Evolutionary conservation across 53 echinoderm and acorn worm species (phyloP), one percentile per base, ranked within the genome.

Genomic region (Holothuria scabra): DNA sequence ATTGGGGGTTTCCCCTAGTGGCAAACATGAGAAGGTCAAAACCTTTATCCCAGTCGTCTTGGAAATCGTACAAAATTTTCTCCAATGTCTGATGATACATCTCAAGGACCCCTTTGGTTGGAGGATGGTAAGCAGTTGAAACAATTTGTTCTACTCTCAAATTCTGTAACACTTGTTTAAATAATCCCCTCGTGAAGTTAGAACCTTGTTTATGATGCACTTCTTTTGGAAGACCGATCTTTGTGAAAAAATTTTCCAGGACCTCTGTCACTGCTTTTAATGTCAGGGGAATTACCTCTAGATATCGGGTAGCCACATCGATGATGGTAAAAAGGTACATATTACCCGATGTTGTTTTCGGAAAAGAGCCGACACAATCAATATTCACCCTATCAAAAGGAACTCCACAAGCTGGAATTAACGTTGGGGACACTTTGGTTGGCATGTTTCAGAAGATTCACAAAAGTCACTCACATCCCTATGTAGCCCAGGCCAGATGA

Each of bases 301-400:
- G 60, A 70, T 81, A 93, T 24, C 90, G 87, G 0, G 93, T 93
- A 2, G 82, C 52, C n/a, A 84, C 81, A 59, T 83, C 69, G 85
- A 93, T 86, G 34, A 93, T 90, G 10, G 90, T 93, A 12, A 90
- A 49, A 20, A 90, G 29, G 56, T 87, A 93, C 41, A 90, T 34
- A 65, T 83, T 75, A 2, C 91, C 91, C 28, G 86, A 81, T 30
- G 67, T 90, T 16, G 90, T 79, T 60, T 83, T 93, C 9, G 91
- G 88, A 3, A 93, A 59, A 37, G 93, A 91, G 18, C 93, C 90
- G 20, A 93, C 86, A 66, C 93, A 93, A 67, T 90, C 93, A 26
- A 90, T 67, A 23, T 90, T 86, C 12, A 93, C 87, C 34, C 75
- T 80, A 67, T 72, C 59, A 75, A 93, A 93, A 20, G 93, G 93